Percentiles rank a stretch among this genome's conserved stretches.
These are phyloP conservation scores for Steinernema feltiae DNA, from an alignment of 1,140 invertebrate species.

Conservation along the genomic window DNA sequence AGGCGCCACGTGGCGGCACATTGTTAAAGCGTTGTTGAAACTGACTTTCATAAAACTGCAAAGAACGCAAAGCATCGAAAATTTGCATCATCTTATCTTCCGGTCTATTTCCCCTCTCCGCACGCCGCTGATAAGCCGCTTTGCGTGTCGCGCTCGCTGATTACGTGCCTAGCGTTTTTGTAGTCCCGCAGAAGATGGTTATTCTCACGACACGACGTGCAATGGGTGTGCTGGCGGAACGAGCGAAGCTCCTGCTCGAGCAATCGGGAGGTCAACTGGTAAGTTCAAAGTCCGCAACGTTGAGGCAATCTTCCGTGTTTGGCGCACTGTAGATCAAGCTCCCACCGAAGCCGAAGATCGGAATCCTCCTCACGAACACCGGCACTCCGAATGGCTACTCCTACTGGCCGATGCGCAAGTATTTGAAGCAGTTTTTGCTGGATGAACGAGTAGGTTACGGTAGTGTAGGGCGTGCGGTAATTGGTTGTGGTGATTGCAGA, in stretches of 20 bases:
- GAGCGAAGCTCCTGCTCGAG: constrained; percentile 3
- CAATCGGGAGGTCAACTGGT: constrained; percentile 3
- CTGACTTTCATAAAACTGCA: too few relatives aligned
- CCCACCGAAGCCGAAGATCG: constrained; percentile 12
- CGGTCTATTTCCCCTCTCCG: background rate
- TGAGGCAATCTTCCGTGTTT: too few relatives aligned
- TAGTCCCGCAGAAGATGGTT: background rate
- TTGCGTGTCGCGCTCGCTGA: background rate
- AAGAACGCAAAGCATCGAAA: too few relatives aligned
- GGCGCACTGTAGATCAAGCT: background rate
- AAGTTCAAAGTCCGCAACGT: too few relatives aligned
- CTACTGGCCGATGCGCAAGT: constrained; percentile 19
- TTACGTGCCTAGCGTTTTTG: background rate
- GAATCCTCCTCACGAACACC: constrained; percentile 23
- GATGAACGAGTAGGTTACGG: background rate
- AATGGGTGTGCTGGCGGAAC: constrained; percentile 7
- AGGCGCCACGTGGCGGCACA: background rate
- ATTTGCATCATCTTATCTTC: constrained; percentile 7
- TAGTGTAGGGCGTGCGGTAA: background rate
- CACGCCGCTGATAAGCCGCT: background rate
- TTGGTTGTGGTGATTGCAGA: background rate
- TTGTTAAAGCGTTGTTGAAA: too few relatives aligned
- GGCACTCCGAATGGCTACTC: constrained; percentile 16
- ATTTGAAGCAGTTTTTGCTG: constrained; percentile 17
- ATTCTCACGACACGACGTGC: background rate